Percentiles rank a stretch among this genome's conserved stretches.
Evolutionary conservation across 2,888 invertebrate species (phyloP).

Genomic region (Leptura quadrifasciata): DNA sequence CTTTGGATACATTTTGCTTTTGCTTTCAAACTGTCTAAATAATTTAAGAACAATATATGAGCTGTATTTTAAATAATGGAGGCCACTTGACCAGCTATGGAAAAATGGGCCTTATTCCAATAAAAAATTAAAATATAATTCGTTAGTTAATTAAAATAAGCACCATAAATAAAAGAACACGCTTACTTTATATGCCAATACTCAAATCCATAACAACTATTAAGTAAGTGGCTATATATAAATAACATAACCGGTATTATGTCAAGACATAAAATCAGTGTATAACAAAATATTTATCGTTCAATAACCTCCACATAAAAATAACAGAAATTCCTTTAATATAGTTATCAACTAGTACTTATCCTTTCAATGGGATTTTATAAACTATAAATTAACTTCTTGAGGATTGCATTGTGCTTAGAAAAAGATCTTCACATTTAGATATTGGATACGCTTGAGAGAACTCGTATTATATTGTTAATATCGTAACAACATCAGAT

Average conservation of each 20-base stretch:
- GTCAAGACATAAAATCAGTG: neutral
- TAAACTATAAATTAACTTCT: neutral
- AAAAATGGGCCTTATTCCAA: too few species aligned
- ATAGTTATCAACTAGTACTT: constrained; percentile 6
- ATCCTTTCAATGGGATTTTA: neutral
- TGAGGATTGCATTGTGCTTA: neutral
- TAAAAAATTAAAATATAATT: too few species aligned
- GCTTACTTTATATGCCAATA: neutral
- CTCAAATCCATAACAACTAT: neutral
- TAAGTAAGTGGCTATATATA: neutral
- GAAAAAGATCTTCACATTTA: neutral
- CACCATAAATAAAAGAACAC: neutral
- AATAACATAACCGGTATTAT: neutral
- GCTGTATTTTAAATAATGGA: too few species aligned
- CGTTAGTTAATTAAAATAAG: too few species aligned
- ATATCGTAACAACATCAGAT: constrained; percentile 2
- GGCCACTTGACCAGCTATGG: too few species aligned
- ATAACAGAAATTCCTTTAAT: neutral
- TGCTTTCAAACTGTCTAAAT: too few species aligned
- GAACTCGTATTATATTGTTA: constrained; percentile 14
- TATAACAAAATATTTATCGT: neutral
- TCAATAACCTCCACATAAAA: neutral
- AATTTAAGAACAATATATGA: too few species aligned
- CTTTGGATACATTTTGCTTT: too few species aligned
- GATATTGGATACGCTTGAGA: constrained; percentile 11